Evolutionary conservation across 2,888 invertebrate genomes (phyloP), one percentile per base, ranked within the genome.

Genomic region (Syrphus vitripennis): DNA sequence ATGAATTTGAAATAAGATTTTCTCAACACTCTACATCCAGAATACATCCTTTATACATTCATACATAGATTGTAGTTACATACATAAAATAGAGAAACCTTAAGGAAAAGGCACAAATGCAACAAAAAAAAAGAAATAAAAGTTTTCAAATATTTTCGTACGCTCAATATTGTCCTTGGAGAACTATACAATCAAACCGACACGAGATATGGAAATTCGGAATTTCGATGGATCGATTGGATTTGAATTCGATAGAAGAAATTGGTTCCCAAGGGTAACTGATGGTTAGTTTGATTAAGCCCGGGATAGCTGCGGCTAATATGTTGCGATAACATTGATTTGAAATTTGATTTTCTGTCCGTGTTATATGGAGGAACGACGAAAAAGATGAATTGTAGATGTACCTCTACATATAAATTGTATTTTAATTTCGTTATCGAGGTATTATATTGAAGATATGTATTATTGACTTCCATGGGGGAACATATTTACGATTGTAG

Each of bases 281-380:
- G 2, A 19, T 29, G 10, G 7, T 50, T 48, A 65, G 48, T 65
- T 82, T 82, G 77, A 82, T 77, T 82, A 72, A 82, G 26, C 59
- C 34, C 4, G 10, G 26, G 59, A 42, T 77, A 42, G 55, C 40
- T 24, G n/a, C 3, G 14, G 34, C 34, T 67, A 50, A 67, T 67
- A 67, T 67, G 57, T 71, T 71, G 29, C 40, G 65, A 71, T 71
- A 45, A 37, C 21, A 45, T 50, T 69, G 29, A n/a, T 19, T 14
- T 29, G 55, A 48, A 55, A 31, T 71, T 82, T 59, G 50, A 59
- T 34, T 63, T 65, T 4, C 31, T 57, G 31, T 48, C 65, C 10
- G 50, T 72, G n/a, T n/a, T n/a, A n/a, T n/a, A n/a, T n/a, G n/a
- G n/a, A n/a, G n/a, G n/a, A n/a, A n/a, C n/a, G 9, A 59, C 26